Percentiles rank a stretch among this genome's conserved stretches.
These are phyloP conservation scores for Zaprionus lineosus DNA, from an alignment of 2,888 invertebrate species.

Conservation along the genomic window DNA sequence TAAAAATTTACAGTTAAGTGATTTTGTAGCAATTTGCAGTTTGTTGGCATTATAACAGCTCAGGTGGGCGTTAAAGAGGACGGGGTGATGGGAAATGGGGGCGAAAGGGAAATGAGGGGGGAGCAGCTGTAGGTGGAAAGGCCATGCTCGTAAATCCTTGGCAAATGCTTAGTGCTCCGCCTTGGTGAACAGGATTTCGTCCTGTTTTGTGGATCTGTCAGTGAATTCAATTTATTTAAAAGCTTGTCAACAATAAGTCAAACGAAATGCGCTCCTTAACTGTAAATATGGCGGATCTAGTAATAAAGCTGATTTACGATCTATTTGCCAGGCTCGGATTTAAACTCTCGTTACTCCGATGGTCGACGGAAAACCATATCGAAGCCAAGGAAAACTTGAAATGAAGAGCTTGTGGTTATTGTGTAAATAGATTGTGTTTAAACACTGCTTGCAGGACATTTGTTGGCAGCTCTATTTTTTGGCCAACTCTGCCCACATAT, in stretches of 20 bases:
- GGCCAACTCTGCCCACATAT: not conserved
- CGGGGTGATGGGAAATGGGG: slow-evolving; percentile 1
- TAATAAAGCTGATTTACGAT: slow-evolving; percentile 80
- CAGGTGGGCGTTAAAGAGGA: slow-evolving; percentile 32
- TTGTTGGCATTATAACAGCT: slow-evolving; percentile 55
- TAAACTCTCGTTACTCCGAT: slow-evolving; percentile 56
- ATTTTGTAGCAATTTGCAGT: slow-evolving; percentile 80
- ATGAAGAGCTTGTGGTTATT: slow-evolving; percentile 49
- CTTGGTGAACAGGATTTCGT: slow-evolving; percentile 10
- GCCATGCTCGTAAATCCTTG: slow-evolving; percentile 58
- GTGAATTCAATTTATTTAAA: slow-evolving; percentile 81
- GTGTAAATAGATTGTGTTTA: slow-evolving; percentile 61
- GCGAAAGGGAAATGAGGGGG: slow-evolving; percentile 2
- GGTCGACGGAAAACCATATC: slow-evolving; percentile 31
- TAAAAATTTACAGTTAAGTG: slow-evolving; percentile 80
- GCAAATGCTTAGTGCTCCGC: slow-evolving; percentile 50
- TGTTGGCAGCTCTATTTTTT: slow-evolving; percentile 18
- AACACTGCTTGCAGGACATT: slow-evolving; percentile 51
- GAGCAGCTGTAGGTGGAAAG: slow-evolving; percentile 4
- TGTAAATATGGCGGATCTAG: slow-evolving; percentile 61
- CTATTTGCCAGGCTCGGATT: slow-evolving; percentile 75
- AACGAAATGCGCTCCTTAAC: slow-evolving; percentile 64
- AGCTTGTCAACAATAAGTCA: slow-evolving; percentile 79
- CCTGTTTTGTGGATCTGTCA: slow-evolving; percentile 35
- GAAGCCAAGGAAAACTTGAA: slow-evolving; percentile 20